phyloP scores from a whole-genome alignment of 1,140 invertebrate genomes.

The Uloborus diversus region DNA sequence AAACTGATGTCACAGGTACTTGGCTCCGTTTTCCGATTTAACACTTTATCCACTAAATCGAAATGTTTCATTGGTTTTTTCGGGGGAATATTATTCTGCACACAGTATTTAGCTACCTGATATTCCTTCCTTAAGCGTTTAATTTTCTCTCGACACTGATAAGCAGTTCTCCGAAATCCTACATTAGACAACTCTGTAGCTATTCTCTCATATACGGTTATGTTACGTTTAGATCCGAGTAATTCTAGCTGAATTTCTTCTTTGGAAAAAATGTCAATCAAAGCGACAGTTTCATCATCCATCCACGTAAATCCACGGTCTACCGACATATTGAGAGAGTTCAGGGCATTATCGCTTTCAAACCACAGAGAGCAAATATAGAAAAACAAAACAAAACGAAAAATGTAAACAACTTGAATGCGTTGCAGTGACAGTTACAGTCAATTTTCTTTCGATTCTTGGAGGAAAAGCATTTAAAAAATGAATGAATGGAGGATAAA shows the following conservation, averaged over 20 bases:
- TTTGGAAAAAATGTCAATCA: slow-evolving; percentile 42
- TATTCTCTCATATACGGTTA: slow-evolving; percentile 36
- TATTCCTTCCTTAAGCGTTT: slow-evolving; percentile 52
- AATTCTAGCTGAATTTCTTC: slow-evolving; percentile 40
- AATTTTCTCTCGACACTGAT: slow-evolving; percentile 51
- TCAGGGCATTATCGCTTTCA: too few species aligned
- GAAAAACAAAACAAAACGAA: too few species aligned
- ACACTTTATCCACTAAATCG: slow-evolving; percentile 40
- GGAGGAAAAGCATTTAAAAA: too few species aligned
- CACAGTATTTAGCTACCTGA: slow-evolving; percentile 16
- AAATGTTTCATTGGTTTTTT: slow-evolving; percentile 51
- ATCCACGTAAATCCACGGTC: slow-evolving; percentile 51
- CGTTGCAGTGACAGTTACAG: too few species aligned
- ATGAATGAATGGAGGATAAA: too few species aligned
- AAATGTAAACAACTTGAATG: too few species aligned
- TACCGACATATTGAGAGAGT: slow-evolving; percentile 51
- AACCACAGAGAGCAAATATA: too few species aligned
- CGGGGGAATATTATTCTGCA: slow-evolving; percentile 16
- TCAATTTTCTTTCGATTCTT: too few species aligned
- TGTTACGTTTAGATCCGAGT: slow-evolving; percentile 30
- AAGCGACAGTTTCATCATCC: slow-evolving; percentile 48
- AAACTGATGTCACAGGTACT: slow-evolving; percentile 5
- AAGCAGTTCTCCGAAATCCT: slow-evolving; percentile 40
- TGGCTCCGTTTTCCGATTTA: neutral
- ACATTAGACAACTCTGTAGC: slow-evolving; percentile 33